Conservation (phyloP, 2,113 vertebrate genomes). For the Acrocephalus kingi region DNA sequence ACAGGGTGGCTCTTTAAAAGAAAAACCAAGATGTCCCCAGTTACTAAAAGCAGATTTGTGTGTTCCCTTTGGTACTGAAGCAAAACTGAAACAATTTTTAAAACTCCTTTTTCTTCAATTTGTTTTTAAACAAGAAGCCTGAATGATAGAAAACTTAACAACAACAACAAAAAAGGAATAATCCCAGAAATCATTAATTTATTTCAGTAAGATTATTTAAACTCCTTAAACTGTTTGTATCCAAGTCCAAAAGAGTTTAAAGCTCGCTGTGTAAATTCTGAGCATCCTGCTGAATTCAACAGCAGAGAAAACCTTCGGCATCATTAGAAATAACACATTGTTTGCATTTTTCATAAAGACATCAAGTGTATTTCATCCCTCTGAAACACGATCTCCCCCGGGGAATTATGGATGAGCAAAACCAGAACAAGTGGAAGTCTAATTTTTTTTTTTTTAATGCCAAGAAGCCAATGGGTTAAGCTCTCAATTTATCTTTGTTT, state of each 20-base stretch:
- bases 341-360: slow-evolving; percentile 68
- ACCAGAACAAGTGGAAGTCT: slow-evolving; percentile 61
- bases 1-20: background rate
- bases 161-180: background rate
- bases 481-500: slow-evolving; percentile 71
- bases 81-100: background rate
- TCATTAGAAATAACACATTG: slow-evolving; percentile 45
- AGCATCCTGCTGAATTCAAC: background rate
- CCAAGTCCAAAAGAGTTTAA: background rate
- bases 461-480: slow-evolving; percentile 69
- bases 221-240: background rate
- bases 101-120: background rate
- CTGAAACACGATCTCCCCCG: slow-evolving; percentile 18
- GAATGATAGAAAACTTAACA: background rate
- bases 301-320: background rate
- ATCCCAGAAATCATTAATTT: background rate
- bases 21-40: background rate
- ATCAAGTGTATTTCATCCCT: slow-evolving; percentile 46
- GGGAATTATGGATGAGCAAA: slow-evolving; percentile 62
- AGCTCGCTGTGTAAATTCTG: background rate
- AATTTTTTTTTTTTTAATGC: slow-evolving; percentile 45
- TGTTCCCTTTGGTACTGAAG: background rate
- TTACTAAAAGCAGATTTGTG: background rate
- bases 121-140: background rate
- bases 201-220: background rate